Evolutionary conservation across 64 coral and sea anemone genomes (phyloP).

Genomic region (Trachythela sp.): DNA sequence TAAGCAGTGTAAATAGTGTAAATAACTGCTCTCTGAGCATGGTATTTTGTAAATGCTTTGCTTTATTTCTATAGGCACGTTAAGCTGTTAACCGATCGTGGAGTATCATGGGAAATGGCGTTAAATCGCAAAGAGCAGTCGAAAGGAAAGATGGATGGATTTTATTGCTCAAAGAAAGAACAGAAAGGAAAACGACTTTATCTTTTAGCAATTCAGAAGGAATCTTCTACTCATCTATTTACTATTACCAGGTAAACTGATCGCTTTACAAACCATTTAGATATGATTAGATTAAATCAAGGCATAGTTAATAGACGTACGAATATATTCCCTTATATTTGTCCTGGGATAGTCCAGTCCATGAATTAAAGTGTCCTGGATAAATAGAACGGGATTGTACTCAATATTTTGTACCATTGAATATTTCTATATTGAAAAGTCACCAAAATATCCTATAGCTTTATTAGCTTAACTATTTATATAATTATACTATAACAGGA

Average conservation of each 20-base stretch:
- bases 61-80: conserved; percentile 48
- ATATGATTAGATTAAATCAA: too few relatives aligned
- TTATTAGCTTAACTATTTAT: too few relatives aligned
- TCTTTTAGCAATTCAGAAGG: conserved; percentile 78
- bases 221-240: conserved; percentile 70
- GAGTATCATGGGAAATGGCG: conserved; percentile 72
- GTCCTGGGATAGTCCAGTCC: too few relatives aligned
- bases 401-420: too few relatives aligned
- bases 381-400: too few relatives aligned
- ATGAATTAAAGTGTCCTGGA: too few relatives aligned
- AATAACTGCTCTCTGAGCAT: not conserved
- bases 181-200: conserved; percentile 75
- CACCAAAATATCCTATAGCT: too few relatives aligned
- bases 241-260: conserved; percentile 71
- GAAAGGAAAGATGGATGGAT: conserved; percentile 61
- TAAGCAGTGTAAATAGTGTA: not conserved
- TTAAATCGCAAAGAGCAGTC: conserved; percentile 52
- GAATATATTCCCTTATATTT: too few relatives aligned
- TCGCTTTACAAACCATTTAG: not conserved
- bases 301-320: too few relatives aligned
- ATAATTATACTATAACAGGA: too few relatives aligned
- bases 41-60: not conserved
- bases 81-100: conserved; percentile 72
- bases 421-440: too few relatives aligned
- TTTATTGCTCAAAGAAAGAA: conserved; percentile 90